Base-by-base conservation (phyloP, 2,888 invertebrate species). In the Catocala sponsa region DNA sequence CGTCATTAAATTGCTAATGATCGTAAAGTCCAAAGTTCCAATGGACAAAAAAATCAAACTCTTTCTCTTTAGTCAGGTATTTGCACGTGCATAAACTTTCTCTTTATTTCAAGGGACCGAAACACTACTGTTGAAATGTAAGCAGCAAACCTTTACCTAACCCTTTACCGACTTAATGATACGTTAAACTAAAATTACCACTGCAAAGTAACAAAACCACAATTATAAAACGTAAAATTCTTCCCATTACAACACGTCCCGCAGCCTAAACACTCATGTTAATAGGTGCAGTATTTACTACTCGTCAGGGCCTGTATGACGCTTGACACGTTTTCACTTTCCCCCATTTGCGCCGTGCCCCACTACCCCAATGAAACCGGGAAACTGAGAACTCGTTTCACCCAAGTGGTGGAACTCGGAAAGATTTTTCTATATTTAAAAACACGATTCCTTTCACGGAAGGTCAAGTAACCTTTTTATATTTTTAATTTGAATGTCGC, bases 311-410 rank as follows among this genome's bases (percentile, higher is more conserved):
- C 58, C 44, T 13, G 59, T 67, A 65, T 67, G 78, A 62, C 82
- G 85, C 92, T 93, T 92, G 92, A 92, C 92, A 92, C 84, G 86
- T 86, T 92, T 92, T 85, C 87, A 90, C 64, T 67, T 61, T 65
- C 55, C 53, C 57, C 49, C 50, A 33, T 55, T 62, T 52, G 51
- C 58, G 47, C 55, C 32, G 42, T 61, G 72, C 51, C 68, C 76
- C 59, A 72, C 65, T 74, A 70, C 63, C 74, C 79, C 62, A 63
- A 67, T 64, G 70, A 67, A 64, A 60, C 59, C 7, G 56, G 44
- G 32, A 55, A 60, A 55, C 55, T 50, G 62, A 55, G 41, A 53
- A 60, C 55, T 33, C 41, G 15, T 53, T 38, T 51, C 43, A 38
- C 13, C 5, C 48, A 60, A 66, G 59, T 56, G 50, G 11, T 35